Base-by-base conservation (phyloP, 2,888 invertebrate species). In the Melieria omissa region DNA sequence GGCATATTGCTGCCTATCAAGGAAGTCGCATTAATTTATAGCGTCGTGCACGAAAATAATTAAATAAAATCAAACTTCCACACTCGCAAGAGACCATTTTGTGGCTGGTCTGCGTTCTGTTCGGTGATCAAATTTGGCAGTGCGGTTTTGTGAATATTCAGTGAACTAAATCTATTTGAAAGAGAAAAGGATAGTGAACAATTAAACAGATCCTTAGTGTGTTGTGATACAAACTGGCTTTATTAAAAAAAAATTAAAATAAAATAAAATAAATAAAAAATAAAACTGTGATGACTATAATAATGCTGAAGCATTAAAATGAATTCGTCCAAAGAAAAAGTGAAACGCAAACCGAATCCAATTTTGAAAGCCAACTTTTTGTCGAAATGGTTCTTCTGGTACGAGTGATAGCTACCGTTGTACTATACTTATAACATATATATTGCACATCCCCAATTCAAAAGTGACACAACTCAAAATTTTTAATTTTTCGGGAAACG, bases 381-480 rank as follows among this genome's bases (percentile, higher is more conserved):
- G 5, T 92, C 93, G 0, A 89, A 90, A 78, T 86, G 91, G 79
- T 89, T 90, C 70, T 93, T 90, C 85, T 90, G 91, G 93, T 94
- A 87, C 88, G 91, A 89, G 67, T 54, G 45, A 16, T 49, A 9
- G 4, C 4, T 12, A 8, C 5, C 16, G 14, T 41, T n/a, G 16
- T 49, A 10, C 9, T 3, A 5, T 4, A 63, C 9, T 46, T 16
- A 14, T 4, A 9, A 65, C 29, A 14, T 29, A 29, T 2, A 29
- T 29, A n/a, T n/a, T n/a, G n/a, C n/a, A n/a, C n/a, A n/a, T n/a
- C n/a, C n/a, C n/a, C n/a, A n/a, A n/a, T n/a, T n/a, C n/a, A n/a
- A n/a, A n/a, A n/a, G n/a, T n/a, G n/a, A n/a, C n/a, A n/a, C n/a
- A n/a, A n/a, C n/a, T n/a, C n/a, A n/a, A n/a, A n/a, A n/a, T n/a